These are phyloP conservation scores for Cyanocitta stelleri DNA, from an alignment of 2,113 vertebrate genomes.

Conservation along the genomic window DNA sequence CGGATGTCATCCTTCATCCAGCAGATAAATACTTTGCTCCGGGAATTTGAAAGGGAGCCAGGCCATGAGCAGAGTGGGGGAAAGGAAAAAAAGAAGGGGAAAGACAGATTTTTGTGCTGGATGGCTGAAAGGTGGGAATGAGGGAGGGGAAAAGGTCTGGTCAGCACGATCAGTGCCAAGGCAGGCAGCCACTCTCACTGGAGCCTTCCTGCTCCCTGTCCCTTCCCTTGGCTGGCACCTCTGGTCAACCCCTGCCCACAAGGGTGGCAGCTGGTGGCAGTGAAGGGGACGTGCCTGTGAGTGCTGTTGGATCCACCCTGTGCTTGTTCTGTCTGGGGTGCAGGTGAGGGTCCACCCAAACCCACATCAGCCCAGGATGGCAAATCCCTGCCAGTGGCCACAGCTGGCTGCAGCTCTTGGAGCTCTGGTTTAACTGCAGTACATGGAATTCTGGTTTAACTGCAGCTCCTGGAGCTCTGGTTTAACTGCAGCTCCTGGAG, in stretches of 20 bases:
- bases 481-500: not conserved
- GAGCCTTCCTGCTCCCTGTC: not conserved
- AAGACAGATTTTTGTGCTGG: not conserved
- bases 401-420: not conserved
- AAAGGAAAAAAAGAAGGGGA: accelerated
- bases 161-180: not conserved
- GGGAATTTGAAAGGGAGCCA: conserved; percentile 41
- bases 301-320: not conserved
- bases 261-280: not conserved
- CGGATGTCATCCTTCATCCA: conserved; percentile 45
- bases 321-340: not conserved
- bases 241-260: accelerated
- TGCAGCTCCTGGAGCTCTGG: not conserved
- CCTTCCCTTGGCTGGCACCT: not conserved
- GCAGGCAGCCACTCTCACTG: not conserved
- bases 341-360: not conserved
- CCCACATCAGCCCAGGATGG: not conserved
- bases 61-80: not conserved
- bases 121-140: not conserved
- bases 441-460: not conserved
- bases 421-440: not conserved
- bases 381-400: not conserved
- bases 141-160: not conserved
- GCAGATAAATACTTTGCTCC: conserved; percentile 29
- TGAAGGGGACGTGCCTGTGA: not conserved